Base-by-base conservation (phyloP, 1,140 invertebrate species). In the Formica exsecta region DNA sequence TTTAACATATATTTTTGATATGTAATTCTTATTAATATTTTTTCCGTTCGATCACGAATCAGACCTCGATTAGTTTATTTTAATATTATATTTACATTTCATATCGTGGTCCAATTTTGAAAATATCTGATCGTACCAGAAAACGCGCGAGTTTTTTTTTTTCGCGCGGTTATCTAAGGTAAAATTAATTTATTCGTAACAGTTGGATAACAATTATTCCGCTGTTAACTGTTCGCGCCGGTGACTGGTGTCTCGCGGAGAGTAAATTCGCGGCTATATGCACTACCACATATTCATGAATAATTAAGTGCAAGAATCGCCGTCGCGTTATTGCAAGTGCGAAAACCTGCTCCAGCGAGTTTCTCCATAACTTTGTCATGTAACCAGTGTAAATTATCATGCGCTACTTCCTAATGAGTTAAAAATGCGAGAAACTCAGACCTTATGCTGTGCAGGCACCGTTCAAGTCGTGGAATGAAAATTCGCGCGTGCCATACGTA, bases 361-460 rank as follows among this genome's bases (percentile, higher is more conserved):
- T 81, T 81, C 66, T 29, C 36, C 48, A 51, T 73, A 73, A 83
- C 38, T 73, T 61, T 61, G 19, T 48, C 54, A 74, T 73, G 36
- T 81, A 71, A 81, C 51, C 79, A 44, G 22, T 25, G 79, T 83
- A 83, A 64, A 80, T 80, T 80, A 70, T 80, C 76, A 70, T 80
- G 76, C 61, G 64, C 32, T 70, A 80, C 44, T 68, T 80, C 64
- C 76, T 80, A 80, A 80, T 80, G 44, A 80, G 64, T 80, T 80
- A 80, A 73, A 83, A 48, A 61, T 74, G 79, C 22, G 65, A 2
- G 65, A 29, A 5, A 13, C 51, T 81, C 51, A 83, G 73, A 61
- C 41, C n/a, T 32, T 54, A 83, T 83, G 68, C 79, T 25, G 54
- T 71, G 22, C 25, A 83, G 54, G 38, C 79, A 59, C 5, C 51